Evolutionary conservation across 2,113 vertebrate genomes (phyloP).

Genomic region (Corythornis cristatus): DNA sequence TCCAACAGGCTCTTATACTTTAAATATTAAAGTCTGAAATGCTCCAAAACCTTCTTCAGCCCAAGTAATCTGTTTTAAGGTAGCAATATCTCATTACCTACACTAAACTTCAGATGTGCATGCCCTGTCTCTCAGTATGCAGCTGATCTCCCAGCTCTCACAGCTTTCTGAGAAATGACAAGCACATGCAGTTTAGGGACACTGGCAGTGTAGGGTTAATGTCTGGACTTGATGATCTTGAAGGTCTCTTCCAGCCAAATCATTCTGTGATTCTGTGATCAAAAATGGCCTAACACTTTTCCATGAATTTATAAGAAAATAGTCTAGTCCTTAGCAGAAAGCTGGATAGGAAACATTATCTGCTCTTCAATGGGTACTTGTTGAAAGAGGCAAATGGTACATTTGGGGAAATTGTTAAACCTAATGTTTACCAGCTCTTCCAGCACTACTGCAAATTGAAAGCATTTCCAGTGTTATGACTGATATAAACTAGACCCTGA

Average conservation of each 20-base stretch:
- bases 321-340: background rate
- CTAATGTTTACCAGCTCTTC: background rate
- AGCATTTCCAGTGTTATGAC: background rate
- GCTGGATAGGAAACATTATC: background rate
- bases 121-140: rapidly evolving
- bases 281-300: background rate
- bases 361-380: background rate
- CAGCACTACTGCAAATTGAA: background rate
- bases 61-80: background rate
- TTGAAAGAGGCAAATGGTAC: background rate
- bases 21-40: background rate
- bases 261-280: too few relatives aligned
- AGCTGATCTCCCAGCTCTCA: background rate
- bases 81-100: background rate
- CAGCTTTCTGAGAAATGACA: background rate
- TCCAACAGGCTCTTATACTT: background rate
- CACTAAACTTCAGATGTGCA: background rate
- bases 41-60: background rate
- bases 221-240: too few relatives aligned
- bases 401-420: background rate
- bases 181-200: background rate
- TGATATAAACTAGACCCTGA: background rate
- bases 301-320: background rate
- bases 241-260: too few relatives aligned
- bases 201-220: too few relatives aligned